Evolutionary conservation across 2,797 vertebrate species (phyloP), one percentile per base, ranked within the genome.

Genomic region (Alectoris magna): DNA sequence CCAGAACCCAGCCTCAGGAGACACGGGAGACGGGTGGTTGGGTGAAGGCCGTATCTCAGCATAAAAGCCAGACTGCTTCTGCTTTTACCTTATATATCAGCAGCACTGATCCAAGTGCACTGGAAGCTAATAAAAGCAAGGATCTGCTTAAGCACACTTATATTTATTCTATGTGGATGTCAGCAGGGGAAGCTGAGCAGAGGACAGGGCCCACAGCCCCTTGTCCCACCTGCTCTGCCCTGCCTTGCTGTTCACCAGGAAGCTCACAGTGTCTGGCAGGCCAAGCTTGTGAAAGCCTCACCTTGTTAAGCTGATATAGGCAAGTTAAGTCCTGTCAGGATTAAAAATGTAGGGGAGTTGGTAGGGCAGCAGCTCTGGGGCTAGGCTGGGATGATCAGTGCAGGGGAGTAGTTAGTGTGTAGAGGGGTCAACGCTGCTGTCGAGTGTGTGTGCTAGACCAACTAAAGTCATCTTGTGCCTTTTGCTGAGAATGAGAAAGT

Each of bases 41-140:
- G 26, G 55, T 0, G 0, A 44, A 38, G 31, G 7, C 0, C 0
- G 0, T 62, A 29, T 41, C 44, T 11, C 0, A 1, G 16, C 26
- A 10, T 8, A 0, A n/a, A 31, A 39, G n/a, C 17, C 18, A 21
- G 26, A 21, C 3, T 0, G n/a, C 56, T 68, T 38, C 46, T 44
- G 24, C 21, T 22, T 53, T 24, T 43, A 14, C 41, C 29, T 23
- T 76, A 14, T 63, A 14, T 41, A n/a, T 41, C 23, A 17, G 21
- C 17, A 34, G 18, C 44, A 68, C 46, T 22, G 39, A 13, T 44
- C 27, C 49, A 51, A 49, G 11, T 38, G n/a, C 3, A 1, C 11
- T 4, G 0, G 27, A 8, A 23, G 24, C 44, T 70, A 41, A 4
- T 14, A 64, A 74, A 41, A 56, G 26, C 34, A 76, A 41, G 46